phyloP scores from a whole-genome alignment of 1,140 invertebrate species.

The Bombus cullumanus region DNA sequence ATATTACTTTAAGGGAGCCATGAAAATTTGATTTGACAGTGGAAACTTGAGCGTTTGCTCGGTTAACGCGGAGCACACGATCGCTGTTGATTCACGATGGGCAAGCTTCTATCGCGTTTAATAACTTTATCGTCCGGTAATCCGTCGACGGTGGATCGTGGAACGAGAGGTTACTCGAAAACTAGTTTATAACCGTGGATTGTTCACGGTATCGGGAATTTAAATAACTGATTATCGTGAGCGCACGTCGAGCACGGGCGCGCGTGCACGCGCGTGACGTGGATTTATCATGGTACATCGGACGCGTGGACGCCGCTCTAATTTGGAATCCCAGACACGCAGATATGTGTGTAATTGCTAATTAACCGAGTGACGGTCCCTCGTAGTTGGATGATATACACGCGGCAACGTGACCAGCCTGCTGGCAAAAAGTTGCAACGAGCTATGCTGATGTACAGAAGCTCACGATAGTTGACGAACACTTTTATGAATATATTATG shows the following conservation, averaged over 20 bases:
- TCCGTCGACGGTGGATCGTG: background rate
- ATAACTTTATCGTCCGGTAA: slow-evolving; percentile 20
- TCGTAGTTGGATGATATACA: slow-evolving; percentile 18
- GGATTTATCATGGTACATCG: slow-evolving; percentile 40
- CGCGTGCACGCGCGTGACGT: slow-evolving; percentile 6
- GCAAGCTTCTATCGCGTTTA: background rate
- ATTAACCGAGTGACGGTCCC: slow-evolving; percentile 49
- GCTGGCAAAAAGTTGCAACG: slow-evolving; percentile 25
- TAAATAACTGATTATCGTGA: slow-evolving; percentile 29
- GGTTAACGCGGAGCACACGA: background rate
- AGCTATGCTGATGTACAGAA: too few species aligned
- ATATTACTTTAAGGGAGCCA: background rate
- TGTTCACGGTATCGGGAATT: slow-evolving; percentile 1
- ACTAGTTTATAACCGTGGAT: background rate
- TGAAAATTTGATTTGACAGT: slow-evolving; percentile 20
- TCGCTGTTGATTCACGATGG: background rate
- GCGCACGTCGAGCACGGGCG: background rate
- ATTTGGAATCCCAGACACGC: slow-evolving; percentile 51
- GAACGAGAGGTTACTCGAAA: slow-evolving; percentile 20
- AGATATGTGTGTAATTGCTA: slow-evolving; percentile 54
- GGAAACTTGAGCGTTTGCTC: background rate
- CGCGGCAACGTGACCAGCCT: background rate
- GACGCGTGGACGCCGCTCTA: slow-evolving; percentile 17
- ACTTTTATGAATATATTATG: too few species aligned
- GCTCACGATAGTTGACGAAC: too few species aligned